Evolutionary conservation across 2,888 invertebrate genomes (phyloP), one percentile per base, ranked within the genome.

Genomic region (Rhagium mordax): DNA sequence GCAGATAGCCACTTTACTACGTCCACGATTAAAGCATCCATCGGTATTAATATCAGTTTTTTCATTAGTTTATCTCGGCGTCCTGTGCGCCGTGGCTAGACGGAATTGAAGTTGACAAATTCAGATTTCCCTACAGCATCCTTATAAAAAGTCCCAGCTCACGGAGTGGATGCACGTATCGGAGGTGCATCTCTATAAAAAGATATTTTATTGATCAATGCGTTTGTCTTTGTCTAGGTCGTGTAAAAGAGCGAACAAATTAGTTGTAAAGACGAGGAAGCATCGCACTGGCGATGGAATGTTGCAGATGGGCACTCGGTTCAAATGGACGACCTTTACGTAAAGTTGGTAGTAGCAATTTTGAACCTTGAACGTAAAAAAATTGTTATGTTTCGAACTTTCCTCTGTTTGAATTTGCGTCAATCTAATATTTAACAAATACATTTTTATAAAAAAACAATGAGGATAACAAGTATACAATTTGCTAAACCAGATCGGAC

Each of bases 221-320:
- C 5, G 20, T 15, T n/a, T 55, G 24, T 55, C 55, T 55, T 24
- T 55, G 21, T 55, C 24, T 55, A 55, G 24, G 24, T 13, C 55
- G 24, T 55, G 24, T 55, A 55, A 55, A 18, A 24, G 55, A 55
- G 55, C 55, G 55, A 55, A 10, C 24, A 55, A 55, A 55, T 55
- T 55, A 55, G 55, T 24, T 24, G 16, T 24, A 55, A 24, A 24
- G 55, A 55, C 55, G 24, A 55, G 55, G 55, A 55, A 21, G 55
- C 24, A 24, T 24, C 13, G 24, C 24, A n/a, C 21, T 21, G 27
- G 24, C 24, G n/a, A 10, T n/a, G 55, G 55, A 55, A 55, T 55
- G 55, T 55, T 55, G 51, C 51, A 51, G 55, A 55, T 55, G 55
- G 21, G 1, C 24, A 55, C 24, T 24, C 24, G 21, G n/a, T 55